Evolutionary conservation across 2,797 vertebrate genomes (phyloP), one percentile per base, ranked within the genome.

Genomic region (Brotogeris chrysoptera): DNA sequence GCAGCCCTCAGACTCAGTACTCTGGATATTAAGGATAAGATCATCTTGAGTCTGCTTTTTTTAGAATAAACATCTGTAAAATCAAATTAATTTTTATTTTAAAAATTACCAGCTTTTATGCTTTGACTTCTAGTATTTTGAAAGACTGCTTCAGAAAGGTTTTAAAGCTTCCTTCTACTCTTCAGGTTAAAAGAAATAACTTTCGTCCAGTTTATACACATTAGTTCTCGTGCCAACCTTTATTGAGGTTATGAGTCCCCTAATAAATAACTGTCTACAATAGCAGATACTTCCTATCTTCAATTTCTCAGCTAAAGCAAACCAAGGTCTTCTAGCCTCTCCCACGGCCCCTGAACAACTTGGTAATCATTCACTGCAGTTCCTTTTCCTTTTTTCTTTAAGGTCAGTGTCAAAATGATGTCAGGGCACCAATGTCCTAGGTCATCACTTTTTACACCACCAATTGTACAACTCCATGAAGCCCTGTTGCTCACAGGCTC

Each of bases 281-380:
- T 28, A 49, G 46, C 1, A 66, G 36, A 68, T 16, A 34, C 36
- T 7, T 69, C 19, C 53, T 36, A 6, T 7, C 41, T 69, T 80
- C 34, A 52, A 0, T 15, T 57, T 9, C 1, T 27, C 5, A 91
- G 49, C 43, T 66, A 60, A 86, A 80, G 36, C 21, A 72, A 81
- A 47, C 13, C 32, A 15, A 63, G 38, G 11, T 12, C 16, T 39
- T 61, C 27, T 13, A 30, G 15, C 3, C 21, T 59, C 8, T 30
- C 9, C 21, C 13, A 47, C 11, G 7, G 6, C 5, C 14, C 8
- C 11, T 16, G 6, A 47, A 30, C 16, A 27, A 4, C 18, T 52
- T 13, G 7, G 3, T 32, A 38, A 24, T 6, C 2, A 1, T 38
- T 55, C 16, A 19, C 12, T 47, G 49, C 1, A 0, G 1, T 50